These are phyloP conservation scores for Irena cyanogastra DNA, from an alignment of 2,113 vertebrate species.

Conservation along the genomic window DNA sequence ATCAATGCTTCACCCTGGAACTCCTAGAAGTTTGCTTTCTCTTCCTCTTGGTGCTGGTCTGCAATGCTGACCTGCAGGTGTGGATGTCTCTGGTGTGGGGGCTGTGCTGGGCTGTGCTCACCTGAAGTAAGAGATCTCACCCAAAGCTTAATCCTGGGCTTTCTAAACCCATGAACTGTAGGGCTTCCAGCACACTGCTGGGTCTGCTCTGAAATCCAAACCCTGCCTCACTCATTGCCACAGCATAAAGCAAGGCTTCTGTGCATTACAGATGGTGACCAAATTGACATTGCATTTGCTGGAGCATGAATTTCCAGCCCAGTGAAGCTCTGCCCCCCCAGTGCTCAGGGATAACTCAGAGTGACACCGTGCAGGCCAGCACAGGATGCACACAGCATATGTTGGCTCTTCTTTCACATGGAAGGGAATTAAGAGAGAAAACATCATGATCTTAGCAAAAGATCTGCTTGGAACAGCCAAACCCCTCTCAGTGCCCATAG, in stretches of 20 bases:
- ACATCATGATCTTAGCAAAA: not conserved
- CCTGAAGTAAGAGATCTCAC: not conserved
- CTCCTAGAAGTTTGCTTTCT: not conserved
- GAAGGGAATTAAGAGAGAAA: not conserved
- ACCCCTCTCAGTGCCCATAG: too few species aligned
- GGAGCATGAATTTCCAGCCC: slow-evolving; percentile 51
- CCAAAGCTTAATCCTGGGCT: not conserved
- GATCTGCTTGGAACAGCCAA: not conserved
- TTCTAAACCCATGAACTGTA: not conserved
- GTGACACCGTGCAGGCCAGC: slow-evolving; percentile 28
- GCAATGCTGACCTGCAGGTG: not conserved
- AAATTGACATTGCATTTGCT: slow-evolving; percentile 17
- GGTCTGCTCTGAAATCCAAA: not conserved
- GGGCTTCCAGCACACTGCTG: not conserved
- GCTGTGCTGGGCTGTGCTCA: not conserved
- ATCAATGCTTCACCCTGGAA: not conserved
- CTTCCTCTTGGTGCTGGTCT: not conserved
- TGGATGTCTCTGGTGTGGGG: not conserved
- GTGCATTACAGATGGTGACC: slow-evolving; percentile 53
- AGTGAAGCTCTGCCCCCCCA: not conserved
- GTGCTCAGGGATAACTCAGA: slow-evolving; percentile 44
- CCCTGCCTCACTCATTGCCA: not conserved
- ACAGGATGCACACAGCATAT: slow-evolving; percentile 39
- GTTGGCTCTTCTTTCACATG: not conserved
- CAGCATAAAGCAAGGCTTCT: not conserved